Percentiles rank a stretch among this genome's conserved stretches.
Evolutionary conservation across 2,888 invertebrate genomes (phyloP).

Genomic region (Cactoblastis cactorum): DNA sequence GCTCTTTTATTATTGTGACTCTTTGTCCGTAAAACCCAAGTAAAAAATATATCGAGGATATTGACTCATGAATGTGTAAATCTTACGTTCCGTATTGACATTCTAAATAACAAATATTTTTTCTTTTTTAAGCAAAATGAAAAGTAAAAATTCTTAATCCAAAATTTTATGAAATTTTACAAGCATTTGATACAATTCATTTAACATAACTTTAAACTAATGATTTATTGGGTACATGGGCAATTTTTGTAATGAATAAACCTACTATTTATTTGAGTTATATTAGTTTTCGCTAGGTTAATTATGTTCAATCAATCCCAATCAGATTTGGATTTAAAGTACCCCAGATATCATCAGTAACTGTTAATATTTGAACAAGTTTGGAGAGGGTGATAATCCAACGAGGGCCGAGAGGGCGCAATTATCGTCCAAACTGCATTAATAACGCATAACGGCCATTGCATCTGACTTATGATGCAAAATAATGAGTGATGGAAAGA

Average conservation of each 20-base stretch:
- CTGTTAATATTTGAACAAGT: constrained; percentile 7
- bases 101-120: no score
- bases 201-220: no score
- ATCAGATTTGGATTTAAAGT: no score
- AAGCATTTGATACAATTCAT: no score
- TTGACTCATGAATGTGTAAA: not conserved
- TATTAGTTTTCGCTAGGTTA: no score
- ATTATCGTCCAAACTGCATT: constrained; percentile 50
- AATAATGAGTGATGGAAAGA: not conserved
- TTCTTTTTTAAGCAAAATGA: not conserved
- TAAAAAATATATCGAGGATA: not conserved
- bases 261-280: no score
- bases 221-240: no score
- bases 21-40: constrained; percentile 44
- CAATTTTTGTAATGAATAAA: no score
- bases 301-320: no score
- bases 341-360: not conserved
- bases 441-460: constrained; percentile 46
- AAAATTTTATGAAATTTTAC: no score
- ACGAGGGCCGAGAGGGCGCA: constrained; percentile 30
- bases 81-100: no score
- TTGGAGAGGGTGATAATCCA: constrained; percentile 16
- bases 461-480: constrained; percentile 43
- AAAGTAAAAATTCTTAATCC: no score
- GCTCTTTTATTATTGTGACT: constrained; percentile 52